Percentiles rank a stretch among this genome's conserved stretches.
These are phyloP conservation scores for Bactericera cockerelli DNA, from an alignment of 1,140 invertebrate species.

Conservation along the genomic window DNA sequence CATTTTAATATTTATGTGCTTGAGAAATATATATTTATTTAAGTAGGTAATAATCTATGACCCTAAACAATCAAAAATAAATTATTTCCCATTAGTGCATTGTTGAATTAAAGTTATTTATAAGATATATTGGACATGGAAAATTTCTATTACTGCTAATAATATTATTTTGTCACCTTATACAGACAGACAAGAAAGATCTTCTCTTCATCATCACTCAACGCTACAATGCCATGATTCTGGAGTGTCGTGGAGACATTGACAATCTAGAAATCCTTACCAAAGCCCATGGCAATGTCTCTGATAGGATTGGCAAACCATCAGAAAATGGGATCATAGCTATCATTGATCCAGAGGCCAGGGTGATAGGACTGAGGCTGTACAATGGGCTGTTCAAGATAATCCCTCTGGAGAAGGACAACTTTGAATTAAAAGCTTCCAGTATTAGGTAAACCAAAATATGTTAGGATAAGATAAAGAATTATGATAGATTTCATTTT, in stretches of 20 bases:
- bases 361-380: slow-evolving; percentile 83
- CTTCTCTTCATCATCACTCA: slow-evolving; percentile 84
- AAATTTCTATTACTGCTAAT: too few species aligned
- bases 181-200: slow-evolving; percentile 84
- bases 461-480: too few species aligned
- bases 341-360: slow-evolving; percentile 87
- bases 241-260: slow-evolving; percentile 68
- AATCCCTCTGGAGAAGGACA: slow-evolving; percentile 82
- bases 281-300: slow-evolving; percentile 89
- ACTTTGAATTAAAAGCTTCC: slow-evolving; percentile 82
- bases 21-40: too few species aligned
- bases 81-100: too few species aligned
- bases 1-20: too few species aligned
- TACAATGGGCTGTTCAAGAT: slow-evolving; percentile 98
- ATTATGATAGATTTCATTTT: too few species aligned
- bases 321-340: slow-evolving; percentile 90
- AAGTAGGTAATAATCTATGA: too few species aligned
- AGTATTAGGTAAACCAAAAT: slow-evolving; percentile 75
- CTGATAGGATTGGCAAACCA: slow-evolving; percentile 73
- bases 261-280: slow-evolving; percentile 83
- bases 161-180: slow-evolving; percentile 24
- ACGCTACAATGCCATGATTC: slow-evolving; percentile 91
- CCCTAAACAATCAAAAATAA: too few species aligned
- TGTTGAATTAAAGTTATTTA: too few species aligned
- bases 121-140: too few species aligned